phyloP scores from a whole-genome alignment of 2,113 vertebrate species.

The Caranx melampygus region DNA sequence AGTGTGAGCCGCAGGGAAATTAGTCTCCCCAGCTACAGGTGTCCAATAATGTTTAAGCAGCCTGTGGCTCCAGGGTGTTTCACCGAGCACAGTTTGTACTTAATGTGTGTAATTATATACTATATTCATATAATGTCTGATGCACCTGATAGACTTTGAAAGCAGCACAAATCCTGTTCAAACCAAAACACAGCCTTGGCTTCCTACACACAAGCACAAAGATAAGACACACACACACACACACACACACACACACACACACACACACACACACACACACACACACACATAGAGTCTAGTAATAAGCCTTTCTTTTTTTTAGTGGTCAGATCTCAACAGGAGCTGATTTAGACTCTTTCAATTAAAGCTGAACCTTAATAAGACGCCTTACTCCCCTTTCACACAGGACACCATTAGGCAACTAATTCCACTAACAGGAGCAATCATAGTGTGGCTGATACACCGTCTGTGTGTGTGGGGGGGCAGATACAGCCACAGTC shows the following conservation, averaged over 20 bases:
- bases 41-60: not conserved
- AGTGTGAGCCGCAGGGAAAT: not conserved
- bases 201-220: not conserved
- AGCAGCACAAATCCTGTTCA: not conserved
- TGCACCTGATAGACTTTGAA: too few species aligned
- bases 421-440: slow-evolving; percentile 13
- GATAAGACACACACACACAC: not conserved
- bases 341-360: slow-evolving; percentile 39
- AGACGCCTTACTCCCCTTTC: slow-evolving; percentile 2
- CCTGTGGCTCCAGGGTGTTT: not conserved
- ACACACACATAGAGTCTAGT: not conserved
- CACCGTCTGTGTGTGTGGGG: not conserved
- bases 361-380: slow-evolving; percentile 35
- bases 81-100: not conserved
- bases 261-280: not conserved
- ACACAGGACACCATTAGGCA: not conserved
- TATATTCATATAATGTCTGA: not conserved
- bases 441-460: slow-evolving; percentile 8
- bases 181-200: not conserved
- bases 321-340: slow-evolving; percentile 25
- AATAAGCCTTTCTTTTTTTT: not conserved
- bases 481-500: not conserved
- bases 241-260: too few species aligned
- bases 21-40: not conserved
- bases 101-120: not conserved